Evolutionary conservation across 2,113 vertebrate genomes (phyloP).

Genomic region (Vicugna pacos): DNA sequence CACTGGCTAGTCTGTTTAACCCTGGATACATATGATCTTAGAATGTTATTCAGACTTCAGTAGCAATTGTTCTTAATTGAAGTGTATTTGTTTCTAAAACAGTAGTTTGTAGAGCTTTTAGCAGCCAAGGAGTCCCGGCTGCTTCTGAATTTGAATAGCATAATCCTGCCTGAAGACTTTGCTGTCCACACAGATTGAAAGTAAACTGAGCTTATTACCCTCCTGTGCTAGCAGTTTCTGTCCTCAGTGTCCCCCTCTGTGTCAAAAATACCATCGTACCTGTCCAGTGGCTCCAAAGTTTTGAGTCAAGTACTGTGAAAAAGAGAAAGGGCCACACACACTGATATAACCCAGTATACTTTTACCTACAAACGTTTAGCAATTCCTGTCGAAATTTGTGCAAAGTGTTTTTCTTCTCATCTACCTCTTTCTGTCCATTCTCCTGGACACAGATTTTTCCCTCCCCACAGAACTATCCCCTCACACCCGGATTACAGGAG

Average conservation of each 20-base stretch:
- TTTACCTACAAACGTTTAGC: neutral
- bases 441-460: neutral
- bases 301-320: neutral
- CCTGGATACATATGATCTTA: neutral
- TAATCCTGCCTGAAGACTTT: neutral
- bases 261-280: neutral
- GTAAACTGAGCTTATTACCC: neutral
- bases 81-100: neutral
- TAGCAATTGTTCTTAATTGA: neutral
- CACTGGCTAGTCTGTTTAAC: neutral
- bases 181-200: neutral
- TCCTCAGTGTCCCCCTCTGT: neutral
- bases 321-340: neutral
- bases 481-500: constrained; percentile 31
- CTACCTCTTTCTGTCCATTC: neutral
- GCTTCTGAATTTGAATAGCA: neutral
- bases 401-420: neutral
- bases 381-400: neutral
- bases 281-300: neutral
- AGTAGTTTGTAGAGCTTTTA: neutral
- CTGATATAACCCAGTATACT: neutral
- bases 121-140: neutral
- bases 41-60: neutral
- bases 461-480: neutral
- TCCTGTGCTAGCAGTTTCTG: neutral